phyloP scores from a whole-genome alignment of 2,888 invertebrate genomes.

The Callyntrura guangdongensis region DNA sequence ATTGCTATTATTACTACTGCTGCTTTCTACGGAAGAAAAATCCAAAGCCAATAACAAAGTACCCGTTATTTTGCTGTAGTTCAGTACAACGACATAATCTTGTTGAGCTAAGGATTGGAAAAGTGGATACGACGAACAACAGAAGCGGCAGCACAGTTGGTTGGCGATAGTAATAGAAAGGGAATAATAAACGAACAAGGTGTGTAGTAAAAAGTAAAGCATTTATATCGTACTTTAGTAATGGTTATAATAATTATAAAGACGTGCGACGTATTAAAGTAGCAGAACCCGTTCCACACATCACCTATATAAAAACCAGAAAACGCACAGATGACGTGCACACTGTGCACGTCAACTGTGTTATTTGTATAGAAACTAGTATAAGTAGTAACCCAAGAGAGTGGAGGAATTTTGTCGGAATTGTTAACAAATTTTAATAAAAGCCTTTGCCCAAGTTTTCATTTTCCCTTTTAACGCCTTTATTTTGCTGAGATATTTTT shows the following conservation, averaged over 20 bases:
- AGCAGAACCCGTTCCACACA: no score
- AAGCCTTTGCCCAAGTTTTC: no score
- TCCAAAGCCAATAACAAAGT: conserved; percentile 40
- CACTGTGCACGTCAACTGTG: no score
- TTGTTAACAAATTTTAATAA: no score
- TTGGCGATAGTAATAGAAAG: neutral
- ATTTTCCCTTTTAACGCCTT: no score
- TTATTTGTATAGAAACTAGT: no score
- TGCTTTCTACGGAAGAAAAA: neutral
- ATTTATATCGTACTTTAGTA: conserved; percentile 32
- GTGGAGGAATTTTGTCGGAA: no score
- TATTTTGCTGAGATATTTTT: no score
- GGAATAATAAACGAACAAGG: conserved; percentile 62
- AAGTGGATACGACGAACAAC: conserved; percentile 18
- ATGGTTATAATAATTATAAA: conserved; percentile 21
- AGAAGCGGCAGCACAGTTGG: conserved; percentile 11
- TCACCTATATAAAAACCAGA: no score
- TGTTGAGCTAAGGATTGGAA: conserved; percentile 59
- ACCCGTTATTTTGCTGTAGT: conserved; percentile 30
- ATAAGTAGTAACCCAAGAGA: no score
- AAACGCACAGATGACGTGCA: no score
- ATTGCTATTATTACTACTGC: neutral
- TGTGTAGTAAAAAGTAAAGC: conserved; percentile 35
- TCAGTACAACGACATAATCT: conserved; percentile 42
- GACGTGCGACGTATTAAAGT: neutral